phyloP scores from a whole-genome alignment of 2,888 invertebrate species.

The Hirtodrosophila duncani region DNA sequence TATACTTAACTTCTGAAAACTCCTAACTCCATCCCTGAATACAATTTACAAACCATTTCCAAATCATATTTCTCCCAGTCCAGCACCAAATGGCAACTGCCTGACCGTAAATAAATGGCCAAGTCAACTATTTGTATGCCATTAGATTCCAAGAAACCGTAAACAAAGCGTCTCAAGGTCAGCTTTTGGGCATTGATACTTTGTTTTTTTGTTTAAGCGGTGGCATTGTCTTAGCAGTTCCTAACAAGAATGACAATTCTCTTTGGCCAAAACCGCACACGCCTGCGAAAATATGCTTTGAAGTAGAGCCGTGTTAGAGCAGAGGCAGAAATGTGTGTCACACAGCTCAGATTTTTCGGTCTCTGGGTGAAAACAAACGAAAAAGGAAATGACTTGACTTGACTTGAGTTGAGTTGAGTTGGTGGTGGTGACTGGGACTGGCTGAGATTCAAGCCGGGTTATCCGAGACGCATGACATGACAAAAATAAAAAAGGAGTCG shows the following conservation, averaged over 20 bases:
- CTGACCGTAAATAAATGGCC: conserved; percentile 8
- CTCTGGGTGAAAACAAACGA: conserved; percentile 35
- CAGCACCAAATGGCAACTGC: no score
- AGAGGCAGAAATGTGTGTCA: conserved; percentile 61
- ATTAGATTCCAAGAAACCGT: conserved; percentile 24
- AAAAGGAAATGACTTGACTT: conserved; percentile 64
- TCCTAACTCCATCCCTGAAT: no score
- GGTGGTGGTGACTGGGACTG: conserved; percentile 14
- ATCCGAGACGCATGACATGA: conserved; percentile 54
- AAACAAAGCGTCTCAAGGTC: conserved; percentile 28
- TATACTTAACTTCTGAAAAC: no score
- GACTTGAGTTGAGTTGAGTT: conserved; percentile 15
- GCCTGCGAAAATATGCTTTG: conserved; percentile 48
- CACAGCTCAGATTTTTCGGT: conserved; percentile 33
- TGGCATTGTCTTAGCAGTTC: conserved; percentile 13
- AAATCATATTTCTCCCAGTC: neutral
- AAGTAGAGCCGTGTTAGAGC: conserved; percentile 54
- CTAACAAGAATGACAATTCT: no score
- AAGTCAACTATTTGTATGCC: conserved; percentile 3
- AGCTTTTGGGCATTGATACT: conserved; percentile 4
- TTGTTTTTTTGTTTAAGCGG: conserved; percentile 1
- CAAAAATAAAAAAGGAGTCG: conserved; percentile 61
- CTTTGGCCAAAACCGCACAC: conserved; percentile 10
- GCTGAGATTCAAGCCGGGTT: conserved; percentile 58
- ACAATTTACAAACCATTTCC: no score